phyloP scores from a whole-genome alignment of 2,113 vertebrate genomes.

The Rhinolophus sinicus region DNA sequence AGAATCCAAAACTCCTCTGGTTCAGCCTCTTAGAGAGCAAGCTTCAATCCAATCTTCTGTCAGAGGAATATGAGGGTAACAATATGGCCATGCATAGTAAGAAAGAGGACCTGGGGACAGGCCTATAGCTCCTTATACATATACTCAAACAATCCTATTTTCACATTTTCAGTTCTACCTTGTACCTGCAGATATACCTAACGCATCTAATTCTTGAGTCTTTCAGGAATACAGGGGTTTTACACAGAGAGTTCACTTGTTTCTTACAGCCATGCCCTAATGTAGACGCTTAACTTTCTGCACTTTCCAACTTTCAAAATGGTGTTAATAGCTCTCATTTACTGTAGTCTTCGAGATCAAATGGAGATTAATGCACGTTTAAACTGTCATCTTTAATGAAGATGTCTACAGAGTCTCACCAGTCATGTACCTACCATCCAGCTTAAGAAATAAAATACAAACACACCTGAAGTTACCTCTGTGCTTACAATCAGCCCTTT shows the following conservation, averaged over 20 bases:
- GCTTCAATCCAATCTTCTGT: not conserved
- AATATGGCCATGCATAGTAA: not conserved
- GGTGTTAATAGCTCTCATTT: not conserved
- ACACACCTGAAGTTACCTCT: not conserved
- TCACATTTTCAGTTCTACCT: not conserved
- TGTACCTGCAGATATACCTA: not conserved
- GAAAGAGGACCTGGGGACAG: not conserved
- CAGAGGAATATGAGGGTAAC: not conserved
- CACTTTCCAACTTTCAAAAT: constrained; percentile 8
- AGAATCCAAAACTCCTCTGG: not conserved
- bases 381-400: not conserved
- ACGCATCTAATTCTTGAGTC: not conserved
- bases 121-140: not conserved
- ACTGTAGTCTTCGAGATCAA: not conserved
- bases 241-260: not conserved
- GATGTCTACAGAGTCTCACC: not conserved
- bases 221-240: not conserved
- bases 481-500: not conserved
- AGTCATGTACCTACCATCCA: not conserved
- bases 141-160: not conserved
- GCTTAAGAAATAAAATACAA: not conserved
- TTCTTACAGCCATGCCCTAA: not conserved
- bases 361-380: not conserved
- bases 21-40: not conserved
- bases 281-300: not conserved